These are phyloP conservation scores for Noctua janthina DNA, from an alignment of 2,888 invertebrate species.

Conservation along the genomic window DNA sequence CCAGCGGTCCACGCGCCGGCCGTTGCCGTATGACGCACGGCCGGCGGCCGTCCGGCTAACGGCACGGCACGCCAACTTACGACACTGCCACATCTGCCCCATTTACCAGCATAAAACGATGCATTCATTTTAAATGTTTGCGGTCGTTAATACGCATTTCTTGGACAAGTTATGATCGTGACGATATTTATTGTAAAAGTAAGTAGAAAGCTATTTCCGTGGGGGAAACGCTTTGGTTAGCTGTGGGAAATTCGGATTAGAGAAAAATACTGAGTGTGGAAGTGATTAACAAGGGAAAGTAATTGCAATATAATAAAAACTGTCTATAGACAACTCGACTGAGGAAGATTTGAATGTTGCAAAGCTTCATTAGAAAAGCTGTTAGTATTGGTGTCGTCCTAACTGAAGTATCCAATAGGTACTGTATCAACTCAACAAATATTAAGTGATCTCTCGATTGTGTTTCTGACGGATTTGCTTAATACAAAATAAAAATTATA, in stretches of 20 bases:
- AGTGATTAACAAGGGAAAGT: conserved; percentile 33
- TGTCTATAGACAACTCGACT: neutral
- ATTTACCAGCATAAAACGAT: conserved; percentile 49
- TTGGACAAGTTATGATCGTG: conserved; percentile 52
- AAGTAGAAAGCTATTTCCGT: conserved; percentile 55
- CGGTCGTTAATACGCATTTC: conserved; percentile 46
- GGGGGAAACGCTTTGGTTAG: conserved; percentile 43
- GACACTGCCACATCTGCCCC: conserved; percentile 52
- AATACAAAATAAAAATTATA: too few relatives aligned
- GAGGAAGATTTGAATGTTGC: neutral
- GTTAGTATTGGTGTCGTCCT: too few relatives aligned
- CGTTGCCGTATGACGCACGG: conserved; percentile 50
- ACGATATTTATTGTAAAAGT: conserved; percentile 54
- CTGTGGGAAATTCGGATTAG: conserved; percentile 48
- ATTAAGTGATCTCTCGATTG: neutral
- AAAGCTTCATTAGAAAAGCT: neutral
- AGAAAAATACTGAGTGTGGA: conserved; percentile 41
- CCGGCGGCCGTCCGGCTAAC: conserved; percentile 51
- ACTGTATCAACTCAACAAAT: neutral
- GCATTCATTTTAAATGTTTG: conserved; percentile 56
- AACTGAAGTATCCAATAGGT: neutral
- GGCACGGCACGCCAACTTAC: conserved; percentile 50
- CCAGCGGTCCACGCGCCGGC: conserved; percentile 41
- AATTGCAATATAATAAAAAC: conserved; percentile 18
- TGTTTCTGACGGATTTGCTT: neutral